phyloP scores from a whole-genome alignment of 2,888 invertebrate genomes.

The Drosophila histrio region DNA sequence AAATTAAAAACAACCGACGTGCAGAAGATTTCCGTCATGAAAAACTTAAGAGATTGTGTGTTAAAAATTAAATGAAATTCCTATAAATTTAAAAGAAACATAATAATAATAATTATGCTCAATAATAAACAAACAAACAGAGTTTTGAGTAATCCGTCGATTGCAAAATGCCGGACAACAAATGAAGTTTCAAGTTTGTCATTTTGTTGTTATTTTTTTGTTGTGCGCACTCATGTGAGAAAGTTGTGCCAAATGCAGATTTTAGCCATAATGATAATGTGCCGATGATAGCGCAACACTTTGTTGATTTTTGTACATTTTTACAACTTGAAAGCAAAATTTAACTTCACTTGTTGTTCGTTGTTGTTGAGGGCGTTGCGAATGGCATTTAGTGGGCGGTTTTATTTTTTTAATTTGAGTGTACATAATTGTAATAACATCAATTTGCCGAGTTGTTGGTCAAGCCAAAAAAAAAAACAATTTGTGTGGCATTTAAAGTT shows the following conservation, averaged over 20 bases:
- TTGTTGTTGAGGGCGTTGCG: constrained; percentile 18
- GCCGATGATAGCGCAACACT: constrained; percentile 29
- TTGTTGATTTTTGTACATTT: not conserved
- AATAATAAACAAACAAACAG: constrained; percentile 55
- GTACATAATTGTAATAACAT: constrained; percentile 48
- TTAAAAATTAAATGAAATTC: constrained; percentile 27
- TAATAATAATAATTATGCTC: constrained; percentile 47
- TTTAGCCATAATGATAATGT: constrained; percentile 58
- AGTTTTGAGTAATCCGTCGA: constrained; percentile 35
- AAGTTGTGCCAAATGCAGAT: constrained; percentile 77
- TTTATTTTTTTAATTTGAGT: constrained; percentile 4
- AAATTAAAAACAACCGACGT: constrained; percentile 28
- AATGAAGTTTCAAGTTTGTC: constrained; percentile 46
- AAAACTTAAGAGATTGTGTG: constrained; percentile 6
- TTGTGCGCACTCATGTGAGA: constrained; percentile 65
- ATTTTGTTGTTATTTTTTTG: constrained; percentile 22
- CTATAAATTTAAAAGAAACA: constrained; percentile 12
- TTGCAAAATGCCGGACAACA: constrained; percentile 54
- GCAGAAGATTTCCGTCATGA: constrained; percentile 33
- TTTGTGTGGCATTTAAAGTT: constrained; percentile 23
- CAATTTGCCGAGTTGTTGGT: constrained; percentile 54
- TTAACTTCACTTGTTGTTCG: constrained; percentile 13
- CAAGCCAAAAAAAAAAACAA: constrained; percentile 21
- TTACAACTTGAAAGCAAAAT: constrained; percentile 13
- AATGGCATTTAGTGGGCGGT: constrained; percentile 43